These are phyloP conservation scores for Pseudomyrmex sp. DNA, from an alignment of 1,140 invertebrate genomes.

Conservation along the genomic window DNA sequence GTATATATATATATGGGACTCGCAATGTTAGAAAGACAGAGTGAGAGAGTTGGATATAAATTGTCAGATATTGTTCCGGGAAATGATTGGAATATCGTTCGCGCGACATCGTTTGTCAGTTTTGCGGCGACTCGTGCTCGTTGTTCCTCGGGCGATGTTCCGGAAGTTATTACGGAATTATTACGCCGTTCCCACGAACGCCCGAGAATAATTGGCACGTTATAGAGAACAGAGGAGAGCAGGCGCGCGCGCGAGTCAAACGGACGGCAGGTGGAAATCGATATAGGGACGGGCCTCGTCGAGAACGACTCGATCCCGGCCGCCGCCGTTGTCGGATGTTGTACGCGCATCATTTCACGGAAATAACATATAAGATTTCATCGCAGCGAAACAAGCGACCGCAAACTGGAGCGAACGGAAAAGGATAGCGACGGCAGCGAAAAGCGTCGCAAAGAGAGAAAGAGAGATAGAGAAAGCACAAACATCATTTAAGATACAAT, in stretches of 20 bases:
- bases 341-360: constrained; percentile 27
- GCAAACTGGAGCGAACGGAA: constrained; percentile 21
- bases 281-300: constrained; percentile 62
- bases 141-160: constrained; percentile 37
- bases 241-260: constrained; percentile 62
- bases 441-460: neutral
- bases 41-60: neutral
- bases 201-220: constrained; percentile 53
- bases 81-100: constrained; percentile 23
- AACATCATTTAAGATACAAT: too few relatives aligned
- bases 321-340: constrained; percentile 32
- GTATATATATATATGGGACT: too few relatives aligned
- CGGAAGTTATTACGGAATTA: constrained; percentile 61
- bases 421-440: neutral
- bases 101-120: constrained; percentile 40
- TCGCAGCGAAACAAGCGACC: constrained; percentile 6
- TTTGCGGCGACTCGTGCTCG: constrained; percentile 21
- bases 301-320: constrained; percentile 64
- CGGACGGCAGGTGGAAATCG: constrained; percentile 70
- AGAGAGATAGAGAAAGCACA: neutral
- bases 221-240: constrained; percentile 25
- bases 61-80: neutral
- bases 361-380: constrained; percentile 63
- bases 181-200: constrained; percentile 44
- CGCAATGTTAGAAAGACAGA: too few relatives aligned